These are phyloP conservation scores for Crotalus helleri DNA, from an alignment of 2,113 vertebrate species.

Conservation along the genomic window DNA sequence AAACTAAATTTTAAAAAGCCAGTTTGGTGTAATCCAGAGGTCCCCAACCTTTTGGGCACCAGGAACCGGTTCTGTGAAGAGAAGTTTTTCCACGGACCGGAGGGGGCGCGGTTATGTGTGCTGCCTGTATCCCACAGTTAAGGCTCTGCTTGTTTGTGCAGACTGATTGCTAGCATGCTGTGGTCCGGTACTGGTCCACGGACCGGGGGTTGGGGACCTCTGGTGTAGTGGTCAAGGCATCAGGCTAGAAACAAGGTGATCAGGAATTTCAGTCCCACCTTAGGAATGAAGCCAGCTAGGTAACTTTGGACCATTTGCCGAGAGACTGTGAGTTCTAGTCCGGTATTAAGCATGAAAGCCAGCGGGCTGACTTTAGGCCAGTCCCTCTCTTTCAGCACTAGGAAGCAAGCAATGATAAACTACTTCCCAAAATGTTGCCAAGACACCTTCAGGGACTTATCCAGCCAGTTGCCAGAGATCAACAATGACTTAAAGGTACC, in stretches of 20 bases:
- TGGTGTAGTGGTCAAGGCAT: neutral
- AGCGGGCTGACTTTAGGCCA: too few species aligned
- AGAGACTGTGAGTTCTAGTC: neutral
- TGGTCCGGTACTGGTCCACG: too few species aligned
- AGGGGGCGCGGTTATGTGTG: too few species aligned
- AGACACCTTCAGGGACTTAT: neutral
- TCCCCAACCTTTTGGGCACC: too few species aligned
- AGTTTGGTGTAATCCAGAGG: neutral
- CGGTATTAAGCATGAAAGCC: too few species aligned
- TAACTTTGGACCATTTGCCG: neutral
- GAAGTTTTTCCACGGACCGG: too few species aligned
- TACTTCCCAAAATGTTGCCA: neutral
- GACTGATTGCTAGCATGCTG: rapidly evolving
- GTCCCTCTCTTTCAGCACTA: neutral
- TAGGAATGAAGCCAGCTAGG: neutral
- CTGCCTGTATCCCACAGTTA: too few species aligned
- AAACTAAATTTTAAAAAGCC: neutral
- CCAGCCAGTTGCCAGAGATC: neutral
- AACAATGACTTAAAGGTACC: neutral
- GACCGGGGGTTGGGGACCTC: too few species aligned
- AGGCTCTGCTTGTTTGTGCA: too few species aligned
- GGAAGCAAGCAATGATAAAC: neutral
- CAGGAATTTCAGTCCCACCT: neutral
- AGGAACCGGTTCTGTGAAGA: too few species aligned
- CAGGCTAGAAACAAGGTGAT: neutral